Conservation (phyloP, 2,113 vertebrate genomes). For the Sprattus sprattus region DNA sequence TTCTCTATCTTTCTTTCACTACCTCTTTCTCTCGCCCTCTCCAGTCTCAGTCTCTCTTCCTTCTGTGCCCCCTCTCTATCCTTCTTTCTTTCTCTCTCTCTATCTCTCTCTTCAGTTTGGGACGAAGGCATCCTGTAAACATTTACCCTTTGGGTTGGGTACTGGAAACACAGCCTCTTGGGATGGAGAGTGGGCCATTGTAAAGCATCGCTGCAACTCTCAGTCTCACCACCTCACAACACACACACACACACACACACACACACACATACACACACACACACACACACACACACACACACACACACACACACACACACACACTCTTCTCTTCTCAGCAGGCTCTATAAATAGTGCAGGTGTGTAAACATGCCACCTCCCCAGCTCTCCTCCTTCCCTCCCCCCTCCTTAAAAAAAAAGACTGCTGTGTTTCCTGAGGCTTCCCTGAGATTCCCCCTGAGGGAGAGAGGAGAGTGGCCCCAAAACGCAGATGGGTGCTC, state of each 20-base stretch:
- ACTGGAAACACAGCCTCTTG: constrained; percentile 22
- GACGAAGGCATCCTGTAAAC: neutral
- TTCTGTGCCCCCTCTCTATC: neutral
- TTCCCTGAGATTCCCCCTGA: neutral
- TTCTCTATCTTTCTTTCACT: neutral
- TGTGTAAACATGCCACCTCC: neutral
- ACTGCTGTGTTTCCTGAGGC: neutral
- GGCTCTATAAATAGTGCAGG: neutral
- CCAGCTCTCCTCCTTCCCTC: neutral
- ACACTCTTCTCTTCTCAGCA: neutral
- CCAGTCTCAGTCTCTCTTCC: no score
- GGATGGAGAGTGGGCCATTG: neutral
- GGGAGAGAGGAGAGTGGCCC: neutral
- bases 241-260: neutral
- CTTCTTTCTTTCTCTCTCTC: neutral
- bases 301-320: neutral
- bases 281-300: constrained; percentile 12
- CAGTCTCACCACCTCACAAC: neutral
- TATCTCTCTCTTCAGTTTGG: neutral
- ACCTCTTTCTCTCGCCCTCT: neutral
- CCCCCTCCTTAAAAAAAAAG: neutral
- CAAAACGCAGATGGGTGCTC: neutral
- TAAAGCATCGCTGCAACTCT: constrained; percentile 11
- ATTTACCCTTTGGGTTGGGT: neutral
- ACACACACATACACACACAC: neutral